Conservation (phyloP, 2,888 invertebrate genomes). For the Dyspetes luteomarginatus region DNA sequence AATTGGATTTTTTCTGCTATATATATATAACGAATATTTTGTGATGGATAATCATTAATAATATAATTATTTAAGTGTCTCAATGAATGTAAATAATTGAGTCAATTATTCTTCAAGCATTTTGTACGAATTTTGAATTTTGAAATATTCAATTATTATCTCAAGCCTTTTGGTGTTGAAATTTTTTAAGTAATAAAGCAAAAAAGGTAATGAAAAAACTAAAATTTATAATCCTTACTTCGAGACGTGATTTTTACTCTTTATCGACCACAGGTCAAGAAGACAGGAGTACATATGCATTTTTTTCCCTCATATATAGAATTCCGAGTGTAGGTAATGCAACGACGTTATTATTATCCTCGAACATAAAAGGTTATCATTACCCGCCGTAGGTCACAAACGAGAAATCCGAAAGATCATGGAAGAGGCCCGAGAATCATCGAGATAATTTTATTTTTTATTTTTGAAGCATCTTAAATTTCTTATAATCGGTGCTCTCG, state of each 20-base stretch:
- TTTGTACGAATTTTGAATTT: too few relatives aligned
- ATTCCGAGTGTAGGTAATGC: not conserved
- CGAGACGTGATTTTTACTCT: not conserved
- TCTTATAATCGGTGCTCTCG: not conserved
- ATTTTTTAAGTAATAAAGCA: not conserved
- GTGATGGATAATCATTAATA: too few relatives aligned
- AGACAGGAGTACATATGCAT: too few relatives aligned
- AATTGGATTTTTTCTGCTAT: too few relatives aligned
- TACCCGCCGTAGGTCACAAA: not conserved
- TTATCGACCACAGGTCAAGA: too few relatives aligned
- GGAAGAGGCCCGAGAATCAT: not conserved
- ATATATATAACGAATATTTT: too few relatives aligned
- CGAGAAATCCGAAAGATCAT: not conserved
- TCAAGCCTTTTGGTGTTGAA: not conserved
- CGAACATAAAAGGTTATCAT: not conserved
- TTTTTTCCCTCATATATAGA: too few relatives aligned
- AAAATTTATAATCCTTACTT: not conserved
- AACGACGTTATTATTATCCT: not conserved
- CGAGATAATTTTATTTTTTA: not conserved
- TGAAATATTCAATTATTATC: not conserved
- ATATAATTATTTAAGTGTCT: too few relatives aligned
- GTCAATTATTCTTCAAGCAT: too few relatives aligned
- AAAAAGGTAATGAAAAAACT: not conserved
- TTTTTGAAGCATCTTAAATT: slow-evolving; percentile 32
- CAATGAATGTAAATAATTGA: too few relatives aligned